Evolutionary conservation across 2,797 vertebrate species (phyloP).

Genomic region (Naso thynnoides): DNA sequence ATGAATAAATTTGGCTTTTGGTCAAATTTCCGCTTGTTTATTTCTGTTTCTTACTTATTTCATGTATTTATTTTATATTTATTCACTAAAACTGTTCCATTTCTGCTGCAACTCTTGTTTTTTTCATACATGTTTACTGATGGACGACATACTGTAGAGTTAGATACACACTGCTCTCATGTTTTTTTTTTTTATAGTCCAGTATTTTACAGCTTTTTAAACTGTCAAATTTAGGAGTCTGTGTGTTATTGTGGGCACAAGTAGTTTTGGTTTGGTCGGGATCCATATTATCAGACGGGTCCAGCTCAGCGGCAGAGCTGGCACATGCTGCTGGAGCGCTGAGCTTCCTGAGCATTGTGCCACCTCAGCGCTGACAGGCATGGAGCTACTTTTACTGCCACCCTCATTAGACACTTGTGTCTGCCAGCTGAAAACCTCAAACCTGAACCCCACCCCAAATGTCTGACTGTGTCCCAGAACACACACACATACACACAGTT

Average conservation of each 20-base stretch:
- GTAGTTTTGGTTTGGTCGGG: not conserved
- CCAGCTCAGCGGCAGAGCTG: conserved; percentile 19
- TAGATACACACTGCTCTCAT: not conserved
- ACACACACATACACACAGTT: conserved; percentile 3
- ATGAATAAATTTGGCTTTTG: not conserved
- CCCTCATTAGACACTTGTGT: conserved; percentile 62
- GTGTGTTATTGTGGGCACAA: not conserved
- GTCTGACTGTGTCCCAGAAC: conserved; percentile 40
- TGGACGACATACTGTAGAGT: not conserved
- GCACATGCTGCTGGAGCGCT: conserved; percentile 15
- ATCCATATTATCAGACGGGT: conserved; percentile 9
- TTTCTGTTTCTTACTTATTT: not conserved
- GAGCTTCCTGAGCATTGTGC: conserved; percentile 59
- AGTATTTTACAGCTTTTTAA: not conserved
- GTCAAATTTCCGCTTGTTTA: not conserved
- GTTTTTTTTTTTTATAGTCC: not conserved
- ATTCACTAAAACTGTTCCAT: not conserved
- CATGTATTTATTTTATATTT: not conserved
- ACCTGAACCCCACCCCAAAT: conserved; percentile 58
- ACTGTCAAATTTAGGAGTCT: not conserved
- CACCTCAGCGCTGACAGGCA: conserved; percentile 74
- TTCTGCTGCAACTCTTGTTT: too few relatives aligned
- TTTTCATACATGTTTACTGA: not conserved
- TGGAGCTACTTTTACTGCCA: conserved; percentile 68
- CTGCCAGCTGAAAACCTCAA: conserved; percentile 67